phyloP scores from a whole-genome alignment of 2,888 invertebrate genomes.

The Erebia palarica region DNA sequence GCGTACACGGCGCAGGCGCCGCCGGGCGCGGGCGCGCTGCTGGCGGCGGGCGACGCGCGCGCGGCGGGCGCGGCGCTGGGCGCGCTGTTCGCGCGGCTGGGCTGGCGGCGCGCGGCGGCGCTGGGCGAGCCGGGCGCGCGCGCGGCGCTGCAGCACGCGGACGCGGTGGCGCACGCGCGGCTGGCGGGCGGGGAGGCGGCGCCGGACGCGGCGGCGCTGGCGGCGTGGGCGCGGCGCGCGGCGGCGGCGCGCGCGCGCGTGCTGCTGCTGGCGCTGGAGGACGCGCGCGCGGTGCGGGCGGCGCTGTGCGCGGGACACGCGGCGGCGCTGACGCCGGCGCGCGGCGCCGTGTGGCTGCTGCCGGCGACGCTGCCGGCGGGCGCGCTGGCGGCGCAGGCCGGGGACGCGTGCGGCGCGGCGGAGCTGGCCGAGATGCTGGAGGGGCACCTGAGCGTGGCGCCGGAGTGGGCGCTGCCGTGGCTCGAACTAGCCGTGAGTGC shows the following conservation, averaged over 20 bases:
- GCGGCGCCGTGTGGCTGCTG: constrained; percentile 93
- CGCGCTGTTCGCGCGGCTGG: constrained; percentile 48
- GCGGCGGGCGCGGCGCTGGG: constrained; percentile 46
- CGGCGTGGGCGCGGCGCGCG: constrained; percentile 61
- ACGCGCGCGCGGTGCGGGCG: constrained; percentile 86
- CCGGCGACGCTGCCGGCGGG: constrained; percentile 86
- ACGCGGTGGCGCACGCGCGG: constrained; percentile 57
- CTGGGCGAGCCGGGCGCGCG: constrained; percentile 61
- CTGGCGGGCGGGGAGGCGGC: constrained; percentile 48
- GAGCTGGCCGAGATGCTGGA: constrained; percentile 50
- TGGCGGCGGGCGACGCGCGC: constrained; percentile 58
- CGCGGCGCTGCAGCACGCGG: constrained; percentile 51
- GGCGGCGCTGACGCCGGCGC: constrained; percentile 85
- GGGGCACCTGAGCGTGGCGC: constrained; percentile 56
- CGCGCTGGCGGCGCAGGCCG: constrained; percentile 84
- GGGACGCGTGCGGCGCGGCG: constrained; percentile 78
- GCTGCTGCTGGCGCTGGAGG: constrained; percentile 90
- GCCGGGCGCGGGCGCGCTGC: constrained; percentile 46
- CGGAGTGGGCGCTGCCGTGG: constrained; percentile 59
- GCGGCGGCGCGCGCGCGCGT: constrained; percentile 83
- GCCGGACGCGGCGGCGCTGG: constrained; percentile 59
- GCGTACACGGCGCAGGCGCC: constrained; percentile 61
- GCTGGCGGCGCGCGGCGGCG: constrained; percentile 63
- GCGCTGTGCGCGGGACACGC: constrained; percentile 92
- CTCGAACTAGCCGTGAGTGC: constrained; percentile 24